phyloP scores from a whole-genome alignment of 53 echinoderm and acorn worm genomes.

The Holothuria scabra region DNA sequence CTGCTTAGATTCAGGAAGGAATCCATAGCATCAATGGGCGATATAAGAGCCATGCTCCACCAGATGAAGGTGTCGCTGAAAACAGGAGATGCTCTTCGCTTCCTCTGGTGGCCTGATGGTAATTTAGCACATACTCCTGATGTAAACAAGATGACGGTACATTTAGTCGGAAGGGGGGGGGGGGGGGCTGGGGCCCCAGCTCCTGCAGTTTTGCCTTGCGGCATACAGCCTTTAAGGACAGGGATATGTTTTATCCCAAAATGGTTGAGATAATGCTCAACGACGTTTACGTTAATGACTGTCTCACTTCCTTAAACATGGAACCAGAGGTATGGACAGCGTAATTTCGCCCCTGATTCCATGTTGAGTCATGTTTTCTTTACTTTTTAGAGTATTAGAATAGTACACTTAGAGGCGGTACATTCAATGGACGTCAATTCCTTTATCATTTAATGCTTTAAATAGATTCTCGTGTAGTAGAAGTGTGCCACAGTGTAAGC shows the following conservation, averaged over 20 bases:
- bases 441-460: too few relatives aligned
- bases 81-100: constrained; percentile 41
- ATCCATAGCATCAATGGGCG: constrained; percentile 31
- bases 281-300: constrained; percentile 80
- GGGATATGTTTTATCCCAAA: not conserved
- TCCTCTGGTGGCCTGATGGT: constrained; percentile 58
- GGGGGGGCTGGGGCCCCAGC: constrained; percentile 35
- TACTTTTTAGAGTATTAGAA: too few relatives aligned
- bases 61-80: constrained; percentile 39
- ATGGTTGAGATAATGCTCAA: constrained; percentile 49
- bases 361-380: too few relatives aligned
- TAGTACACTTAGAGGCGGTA: too few relatives aligned
- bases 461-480: too few relatives aligned
- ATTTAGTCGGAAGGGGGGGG: too few relatives aligned
- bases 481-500: too few relatives aligned
- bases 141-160: constrained; percentile 49
- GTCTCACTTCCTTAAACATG: constrained; percentile 56
- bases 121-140: constrained; percentile 19
- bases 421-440: too few relatives aligned
- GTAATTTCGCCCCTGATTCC: too few relatives aligned
- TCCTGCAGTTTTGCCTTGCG: constrained; percentile 37
- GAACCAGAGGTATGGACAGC: too few relatives aligned
- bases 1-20: not conserved
- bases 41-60: constrained; percentile 55
- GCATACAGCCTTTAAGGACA: constrained; percentile 43